Evolutionary conservation across 2,113 vertebrate species (phyloP).

Genomic region (Dunckerocampus dactyliophorus): DNA sequence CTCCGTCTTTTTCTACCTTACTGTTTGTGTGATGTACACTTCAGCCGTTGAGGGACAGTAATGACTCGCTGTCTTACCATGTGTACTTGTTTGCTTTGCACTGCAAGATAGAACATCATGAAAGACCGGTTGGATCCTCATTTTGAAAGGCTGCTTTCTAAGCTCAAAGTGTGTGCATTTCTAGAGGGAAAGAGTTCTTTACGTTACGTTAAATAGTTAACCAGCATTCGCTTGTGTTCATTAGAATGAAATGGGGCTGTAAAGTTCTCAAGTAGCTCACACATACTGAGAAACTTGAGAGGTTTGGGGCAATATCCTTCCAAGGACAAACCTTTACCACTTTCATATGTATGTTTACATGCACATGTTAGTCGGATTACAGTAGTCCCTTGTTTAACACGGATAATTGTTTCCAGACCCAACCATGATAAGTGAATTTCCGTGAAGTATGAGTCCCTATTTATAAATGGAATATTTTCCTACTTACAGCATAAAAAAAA

Average conservation of each 20-base stretch:
- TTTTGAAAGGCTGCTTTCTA: neutral
- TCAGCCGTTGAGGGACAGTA: constrained; percentile 21
- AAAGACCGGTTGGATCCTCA: constrained; percentile 14
- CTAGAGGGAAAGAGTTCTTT: neutral
- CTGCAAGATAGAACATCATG: constrained; percentile 3
- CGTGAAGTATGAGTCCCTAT: too few species aligned
- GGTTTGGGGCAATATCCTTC: constrained; percentile 14
- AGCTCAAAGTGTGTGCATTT: neutral
- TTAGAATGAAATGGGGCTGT: neutral
- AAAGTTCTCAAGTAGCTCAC: constrained; percentile 4
- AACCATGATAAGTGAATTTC: too few species aligned
- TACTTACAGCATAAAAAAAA: too few species aligned
- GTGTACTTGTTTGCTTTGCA: constrained; percentile 16
- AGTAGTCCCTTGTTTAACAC: too few species aligned
- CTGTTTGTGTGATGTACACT: constrained; percentile 26
- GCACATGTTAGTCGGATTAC: too few species aligned
- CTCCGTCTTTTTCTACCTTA: neutral
- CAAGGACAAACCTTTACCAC: constrained; percentile 19
- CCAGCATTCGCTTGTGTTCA: too few species aligned
- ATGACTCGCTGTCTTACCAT: constrained; percentile 28
- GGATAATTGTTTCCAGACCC: too few species aligned
- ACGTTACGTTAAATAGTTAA: neutral
- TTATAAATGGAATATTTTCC: too few species aligned
- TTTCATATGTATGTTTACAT: too few species aligned
- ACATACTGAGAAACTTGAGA: constrained; percentile 35